phyloP scores from a whole-genome alignment of 2,797 vertebrate species.

The Chiroxiphia lanceolata region DNA sequence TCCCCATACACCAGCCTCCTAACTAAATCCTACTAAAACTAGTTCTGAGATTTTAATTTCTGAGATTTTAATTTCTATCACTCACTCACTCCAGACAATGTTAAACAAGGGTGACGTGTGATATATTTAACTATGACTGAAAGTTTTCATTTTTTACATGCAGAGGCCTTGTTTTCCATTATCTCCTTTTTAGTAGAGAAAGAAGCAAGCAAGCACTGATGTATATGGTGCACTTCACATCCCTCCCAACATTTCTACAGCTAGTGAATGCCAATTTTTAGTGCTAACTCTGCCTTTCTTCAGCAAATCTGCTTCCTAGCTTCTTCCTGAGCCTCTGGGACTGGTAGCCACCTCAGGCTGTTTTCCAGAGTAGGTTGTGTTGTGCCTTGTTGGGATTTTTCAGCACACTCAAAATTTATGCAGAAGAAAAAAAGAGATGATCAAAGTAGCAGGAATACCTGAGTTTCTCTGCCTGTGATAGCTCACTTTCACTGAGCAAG shows the following conservation, averaged over 20 bases:
- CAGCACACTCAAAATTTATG: conserved; percentile 28
- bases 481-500: conserved; percentile 52
- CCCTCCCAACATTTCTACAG: not conserved
- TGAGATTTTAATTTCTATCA: conserved; percentile 50
- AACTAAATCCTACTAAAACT: conserved; percentile 40
- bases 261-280: not conserved
- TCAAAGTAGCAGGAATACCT: conserved; percentile 64
- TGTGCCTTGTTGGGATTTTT: conserved; percentile 13
- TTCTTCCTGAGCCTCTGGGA: not conserved
- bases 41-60: conserved; percentile 40
- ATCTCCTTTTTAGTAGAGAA: not conserved
- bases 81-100: conserved; percentile 23
- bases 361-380: not conserved
- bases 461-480: conserved; percentile 47
- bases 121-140: conserved; percentile 26
- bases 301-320: not conserved
- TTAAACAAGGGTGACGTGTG: not conserved
- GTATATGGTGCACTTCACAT: not conserved
- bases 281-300: not conserved
- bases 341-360: not conserved
- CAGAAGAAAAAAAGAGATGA: conserved; percentile 27
- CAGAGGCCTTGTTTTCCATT: conserved; percentile 24
- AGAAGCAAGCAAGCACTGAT: not conserved
- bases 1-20: not conserved
- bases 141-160: conserved; percentile 42